Evolutionary conservation across 2,797 vertebrate genomes (phyloP).

Genomic region (Sus cebifrons): DNA sequence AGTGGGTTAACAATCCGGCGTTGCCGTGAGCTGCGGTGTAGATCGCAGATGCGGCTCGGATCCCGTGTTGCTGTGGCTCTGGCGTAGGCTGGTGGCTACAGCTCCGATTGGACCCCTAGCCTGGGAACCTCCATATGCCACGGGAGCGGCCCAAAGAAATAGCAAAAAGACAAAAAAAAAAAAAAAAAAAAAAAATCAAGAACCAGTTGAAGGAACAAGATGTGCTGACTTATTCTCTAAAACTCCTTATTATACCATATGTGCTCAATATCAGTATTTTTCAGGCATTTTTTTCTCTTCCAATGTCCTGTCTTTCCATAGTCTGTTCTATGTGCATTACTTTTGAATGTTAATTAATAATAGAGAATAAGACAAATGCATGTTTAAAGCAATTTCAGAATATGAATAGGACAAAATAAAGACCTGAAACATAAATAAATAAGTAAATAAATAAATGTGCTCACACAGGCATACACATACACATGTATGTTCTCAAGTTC

Average conservation of each 20-base stretch:
- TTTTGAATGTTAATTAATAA: constrained; percentile 50
- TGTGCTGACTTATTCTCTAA: constrained; percentile 22
- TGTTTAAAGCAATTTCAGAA: constrained; percentile 59
- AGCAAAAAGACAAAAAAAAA: too few species aligned
- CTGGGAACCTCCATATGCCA: too few species aligned
- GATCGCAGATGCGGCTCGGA: too few species aligned
- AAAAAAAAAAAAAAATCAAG: background rate
- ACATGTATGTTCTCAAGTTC: background rate
- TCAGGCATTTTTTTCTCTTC: constrained; percentile 49
- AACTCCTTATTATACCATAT: background rate
- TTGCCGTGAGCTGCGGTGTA: too few species aligned
- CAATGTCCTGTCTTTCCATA: background rate
- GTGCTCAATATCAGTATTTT: background rate
- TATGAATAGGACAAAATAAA: constrained; percentile 47
- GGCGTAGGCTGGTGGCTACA: too few species aligned
- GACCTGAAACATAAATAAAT: background rate
- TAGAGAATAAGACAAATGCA: constrained; percentile 45
- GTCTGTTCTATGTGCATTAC: constrained; percentile 18
- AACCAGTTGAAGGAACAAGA: constrained; percentile 1
- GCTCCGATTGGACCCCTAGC: too few species aligned
- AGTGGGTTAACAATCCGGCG: too few species aligned
- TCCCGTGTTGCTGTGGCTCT: too few species aligned
- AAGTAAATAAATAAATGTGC: background rate
- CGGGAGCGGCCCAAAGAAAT: too few species aligned
- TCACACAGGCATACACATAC: background rate